Percentiles rank a stretch among this genome's conserved stretches.
Conservation (phyloP, 2,888 invertebrate genomes). For the Trachelus stipa region DNA sequence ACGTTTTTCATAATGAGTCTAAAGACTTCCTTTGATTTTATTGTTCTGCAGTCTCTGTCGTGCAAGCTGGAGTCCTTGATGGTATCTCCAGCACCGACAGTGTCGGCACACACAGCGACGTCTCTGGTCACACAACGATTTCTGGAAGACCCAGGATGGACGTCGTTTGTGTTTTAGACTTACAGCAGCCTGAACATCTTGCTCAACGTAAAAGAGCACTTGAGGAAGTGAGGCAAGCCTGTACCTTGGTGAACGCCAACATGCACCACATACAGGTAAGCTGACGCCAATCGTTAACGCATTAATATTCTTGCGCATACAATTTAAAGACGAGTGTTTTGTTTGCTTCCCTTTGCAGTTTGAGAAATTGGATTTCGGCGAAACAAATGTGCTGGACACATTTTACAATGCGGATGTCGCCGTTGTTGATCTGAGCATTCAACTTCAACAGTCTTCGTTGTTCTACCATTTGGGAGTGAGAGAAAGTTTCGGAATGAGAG, state of each 20-base stretch:
- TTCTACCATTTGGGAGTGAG: slow-evolving; percentile 97
- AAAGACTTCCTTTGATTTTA: slow-evolving; percentile 5
- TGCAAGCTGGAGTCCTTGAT: slow-evolving; percentile 38
- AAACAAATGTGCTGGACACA: slow-evolving; percentile 91
- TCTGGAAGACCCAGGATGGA: slow-evolving; percentile 80
- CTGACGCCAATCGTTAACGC: background rate
- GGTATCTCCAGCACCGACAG: slow-evolving; percentile 69
- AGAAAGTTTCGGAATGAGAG: slow-evolving; percentile 97
- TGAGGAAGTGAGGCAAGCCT: slow-evolving; percentile 87
- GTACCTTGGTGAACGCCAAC: slow-evolving; percentile 82
- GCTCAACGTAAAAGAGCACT: slow-evolving; percentile 83
- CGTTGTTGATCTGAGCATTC: slow-evolving; percentile 92
- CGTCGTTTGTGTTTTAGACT: slow-evolving; percentile 88
- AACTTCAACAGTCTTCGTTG: slow-evolving; percentile 91
- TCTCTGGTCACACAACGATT: slow-evolving; percentile 69
- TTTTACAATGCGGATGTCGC: slow-evolving; percentile 99
- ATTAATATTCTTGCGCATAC: background rate
- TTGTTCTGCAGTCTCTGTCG: slow-evolving; percentile 12
- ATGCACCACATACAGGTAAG: slow-evolving; percentile 85
- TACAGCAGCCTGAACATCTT: slow-evolving; percentile 79
- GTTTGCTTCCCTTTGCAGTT: slow-evolving; percentile 74
- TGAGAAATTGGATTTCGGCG: slow-evolving; percentile 97
- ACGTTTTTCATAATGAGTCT: background rate
- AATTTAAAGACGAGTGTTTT: background rate
- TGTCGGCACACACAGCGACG: slow-evolving; percentile 73